Conservation (phyloP, 2,113 vertebrate species). For the Paramormyrops kingsleyae region DNA sequence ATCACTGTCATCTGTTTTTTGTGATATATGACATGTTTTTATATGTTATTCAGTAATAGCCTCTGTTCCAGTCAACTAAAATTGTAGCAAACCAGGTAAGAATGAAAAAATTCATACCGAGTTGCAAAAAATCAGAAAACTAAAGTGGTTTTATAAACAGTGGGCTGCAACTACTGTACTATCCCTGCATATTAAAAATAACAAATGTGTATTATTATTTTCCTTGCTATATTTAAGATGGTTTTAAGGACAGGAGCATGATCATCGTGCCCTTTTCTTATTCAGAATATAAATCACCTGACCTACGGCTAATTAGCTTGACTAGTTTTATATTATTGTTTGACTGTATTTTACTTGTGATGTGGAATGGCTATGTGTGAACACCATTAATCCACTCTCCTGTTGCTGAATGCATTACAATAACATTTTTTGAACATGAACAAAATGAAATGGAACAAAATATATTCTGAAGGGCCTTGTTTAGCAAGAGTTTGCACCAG, state of each 20-base stretch:
- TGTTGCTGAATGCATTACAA: background rate
- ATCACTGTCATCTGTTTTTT: background rate
- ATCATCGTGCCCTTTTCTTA: background rate
- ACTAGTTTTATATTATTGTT: background rate
- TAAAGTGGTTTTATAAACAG: background rate
- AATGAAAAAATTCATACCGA: background rate
- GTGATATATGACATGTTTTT: background rate
- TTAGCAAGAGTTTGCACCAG: background rate
- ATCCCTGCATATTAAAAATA: background rate
- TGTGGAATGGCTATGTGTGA: background rate
- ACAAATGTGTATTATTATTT: background rate
- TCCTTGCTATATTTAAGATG: background rate
- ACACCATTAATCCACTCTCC: background rate
- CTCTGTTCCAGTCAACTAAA: background rate
- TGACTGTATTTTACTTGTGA: background rate
- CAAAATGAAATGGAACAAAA: background rate
- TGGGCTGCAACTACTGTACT: background rate
- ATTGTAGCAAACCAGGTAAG: background rate
- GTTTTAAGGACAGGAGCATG: background rate
- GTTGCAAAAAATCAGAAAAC: background rate
- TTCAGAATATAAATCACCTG: background rate
- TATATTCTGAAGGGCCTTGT: background rate
- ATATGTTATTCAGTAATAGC: background rate
- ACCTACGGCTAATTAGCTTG: background rate
- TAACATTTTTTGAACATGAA: background rate